Percentiles rank a stretch among this genome's conserved stretches.
Evolutionary conservation across 2,888 invertebrate genomes (phyloP).

Genomic region (Adineta ricciae): DNA sequence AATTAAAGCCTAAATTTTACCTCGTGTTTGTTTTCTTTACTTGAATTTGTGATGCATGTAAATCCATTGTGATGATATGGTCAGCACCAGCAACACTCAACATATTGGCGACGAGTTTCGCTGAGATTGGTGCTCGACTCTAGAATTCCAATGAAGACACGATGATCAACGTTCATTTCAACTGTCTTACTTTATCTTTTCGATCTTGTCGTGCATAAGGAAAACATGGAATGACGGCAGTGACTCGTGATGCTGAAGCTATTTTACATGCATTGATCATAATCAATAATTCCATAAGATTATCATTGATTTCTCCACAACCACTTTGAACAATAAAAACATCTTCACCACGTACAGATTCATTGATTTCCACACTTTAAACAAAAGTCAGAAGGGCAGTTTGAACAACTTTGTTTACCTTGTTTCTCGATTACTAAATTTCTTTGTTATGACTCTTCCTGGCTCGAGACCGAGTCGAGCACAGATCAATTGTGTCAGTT

Average conservation of each 20-base stretch:
- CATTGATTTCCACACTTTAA: conserved; percentile 78
- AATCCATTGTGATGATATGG: conserved; percentile 95
- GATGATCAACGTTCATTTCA: too few relatives aligned
- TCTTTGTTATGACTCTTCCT: conserved; percentile 95
- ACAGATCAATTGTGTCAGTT: conserved; percentile 87
- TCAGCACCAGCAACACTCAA: conserved; percentile 85
- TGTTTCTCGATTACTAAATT: conserved; percentile 98
- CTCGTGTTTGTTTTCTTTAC: too few relatives aligned
- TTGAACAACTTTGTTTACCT: conserved; percentile 57
- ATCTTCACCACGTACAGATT: conserved; percentile 88
- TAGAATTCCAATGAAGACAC: conserved; percentile 44
- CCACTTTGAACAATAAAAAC: conserved; percentile 91
- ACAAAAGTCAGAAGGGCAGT: not conserved
- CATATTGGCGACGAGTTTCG: conserved; percentile 88
- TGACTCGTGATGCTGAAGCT: conserved; percentile 80
- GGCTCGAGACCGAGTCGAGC: conserved; percentile 88
- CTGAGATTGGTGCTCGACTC: conserved; percentile 86
- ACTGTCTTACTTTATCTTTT: conserved; percentile 69
- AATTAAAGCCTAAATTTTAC: too few relatives aligned
- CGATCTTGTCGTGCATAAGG: conserved; percentile 90
- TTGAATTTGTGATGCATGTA: conserved; percentile 89
- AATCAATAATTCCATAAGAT: conserved; percentile 84
- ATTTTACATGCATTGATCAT: conserved; percentile 95
- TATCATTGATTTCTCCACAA: conserved; percentile 83
- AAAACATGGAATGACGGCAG: conserved; percentile 88